Percentiles rank a stretch among this genome's conserved stretches.
Evolutionary conservation across 2,888 invertebrate genomes (phyloP).

Genomic region (Plusia festucae): DNA sequence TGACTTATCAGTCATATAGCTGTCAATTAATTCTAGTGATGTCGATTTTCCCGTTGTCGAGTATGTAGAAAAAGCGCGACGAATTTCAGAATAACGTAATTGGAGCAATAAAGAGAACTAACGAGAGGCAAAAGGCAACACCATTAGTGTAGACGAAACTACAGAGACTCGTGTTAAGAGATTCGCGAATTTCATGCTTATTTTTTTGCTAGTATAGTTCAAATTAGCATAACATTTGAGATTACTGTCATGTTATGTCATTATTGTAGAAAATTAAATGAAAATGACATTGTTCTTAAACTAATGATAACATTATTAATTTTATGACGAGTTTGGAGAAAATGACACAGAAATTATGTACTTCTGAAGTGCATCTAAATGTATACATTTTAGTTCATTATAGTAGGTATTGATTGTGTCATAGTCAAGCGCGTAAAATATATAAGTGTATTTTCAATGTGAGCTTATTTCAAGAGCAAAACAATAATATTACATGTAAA

Average conservation of each 20-base stretch:
- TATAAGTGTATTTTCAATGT: too few relatives aligned
- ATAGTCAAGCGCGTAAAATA: too few relatives aligned
- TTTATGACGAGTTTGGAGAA: too few relatives aligned
- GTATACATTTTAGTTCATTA: too few relatives aligned
- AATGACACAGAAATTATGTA: too few relatives aligned
- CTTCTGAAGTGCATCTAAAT: too few relatives aligned
- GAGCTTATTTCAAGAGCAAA: too few relatives aligned
- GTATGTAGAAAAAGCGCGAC: not conserved
- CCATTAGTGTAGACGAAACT: not conserved
- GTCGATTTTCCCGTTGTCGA: not conserved
- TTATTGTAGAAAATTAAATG: not conserved
- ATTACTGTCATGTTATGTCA: not conserved
- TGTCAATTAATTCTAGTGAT: not conserved
- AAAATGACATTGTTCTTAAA: not conserved
- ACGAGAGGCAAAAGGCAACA: conserved; percentile 1
- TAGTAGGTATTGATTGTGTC: too few relatives aligned
- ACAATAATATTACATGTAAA: too few relatives aligned
- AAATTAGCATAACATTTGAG: not conserved
- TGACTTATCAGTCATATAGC: not conserved
- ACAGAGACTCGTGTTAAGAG: not conserved
- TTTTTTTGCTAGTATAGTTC: not conserved
- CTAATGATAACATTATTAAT: too few relatives aligned
- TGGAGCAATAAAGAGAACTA: conserved; percentile 2
- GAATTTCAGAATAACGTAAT: conserved; percentile 2
- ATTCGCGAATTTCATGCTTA: not conserved